Conservation (phyloP, 2,797 vertebrate species). For the Tokudaia tokunoshimensis region DNA sequence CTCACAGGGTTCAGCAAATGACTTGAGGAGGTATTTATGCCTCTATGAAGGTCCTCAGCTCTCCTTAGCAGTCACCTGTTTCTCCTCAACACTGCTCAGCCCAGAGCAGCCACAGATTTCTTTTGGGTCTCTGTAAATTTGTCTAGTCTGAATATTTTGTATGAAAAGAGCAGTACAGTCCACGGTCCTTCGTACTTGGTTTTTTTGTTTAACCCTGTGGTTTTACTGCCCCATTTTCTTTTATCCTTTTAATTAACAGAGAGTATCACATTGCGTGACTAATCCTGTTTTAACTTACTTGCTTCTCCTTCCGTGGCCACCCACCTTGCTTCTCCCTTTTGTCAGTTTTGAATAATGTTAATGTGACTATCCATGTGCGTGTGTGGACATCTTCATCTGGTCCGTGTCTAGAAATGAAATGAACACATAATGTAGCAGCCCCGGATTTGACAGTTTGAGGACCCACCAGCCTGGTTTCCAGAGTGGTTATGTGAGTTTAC, state of each 20-base stretch:
- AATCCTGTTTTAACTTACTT: background rate
- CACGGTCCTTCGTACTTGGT: background rate
- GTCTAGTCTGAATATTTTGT: background rate
- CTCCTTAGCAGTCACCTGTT: background rate
- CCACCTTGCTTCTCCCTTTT: background rate
- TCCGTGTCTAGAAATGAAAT: background rate
- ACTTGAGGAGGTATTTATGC: constrained; percentile 32
- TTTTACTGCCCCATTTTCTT: background rate
- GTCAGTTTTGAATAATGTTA: background rate
- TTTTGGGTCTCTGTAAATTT: constrained; percentile 20
- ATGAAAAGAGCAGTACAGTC: background rate
- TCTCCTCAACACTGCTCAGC: background rate
- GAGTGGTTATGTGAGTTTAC: background rate
- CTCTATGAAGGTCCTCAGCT: background rate
- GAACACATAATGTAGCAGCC: background rate
- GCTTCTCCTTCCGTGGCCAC: background rate
- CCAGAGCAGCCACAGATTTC: background rate
- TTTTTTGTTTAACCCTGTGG: background rate
- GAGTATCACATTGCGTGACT: background rate
- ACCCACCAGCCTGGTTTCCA: constrained; percentile 12
- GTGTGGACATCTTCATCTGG: background rate
- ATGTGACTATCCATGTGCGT: constrained; percentile 8
- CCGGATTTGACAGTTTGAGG: constrained; percentile 12
- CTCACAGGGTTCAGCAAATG: background rate
- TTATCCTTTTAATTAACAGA: constrained; percentile 29